Percentiles rank a stretch among this genome's conserved stretches.
These are phyloP conservation scores for Acheta domesticus DNA, from an alignment of 2,888 invertebrate genomes.

Conservation along the genomic window DNA sequence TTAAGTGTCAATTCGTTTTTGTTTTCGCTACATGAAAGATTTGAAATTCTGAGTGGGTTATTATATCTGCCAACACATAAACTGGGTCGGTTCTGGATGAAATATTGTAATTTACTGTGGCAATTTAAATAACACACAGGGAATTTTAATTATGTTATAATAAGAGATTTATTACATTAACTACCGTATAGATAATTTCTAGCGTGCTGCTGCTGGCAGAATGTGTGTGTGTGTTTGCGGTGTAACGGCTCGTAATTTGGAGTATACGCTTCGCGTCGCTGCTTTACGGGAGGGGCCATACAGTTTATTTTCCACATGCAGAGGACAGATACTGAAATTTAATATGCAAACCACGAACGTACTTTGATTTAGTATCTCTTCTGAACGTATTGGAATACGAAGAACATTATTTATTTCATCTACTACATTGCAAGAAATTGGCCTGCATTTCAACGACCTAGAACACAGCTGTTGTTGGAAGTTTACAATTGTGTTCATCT, in stretches of 20 bases:
- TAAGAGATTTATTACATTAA: slow-evolving; percentile 18
- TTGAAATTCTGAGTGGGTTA: no score
- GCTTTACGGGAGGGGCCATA: neutral
- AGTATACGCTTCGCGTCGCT: neutral
- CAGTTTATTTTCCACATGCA: neutral
- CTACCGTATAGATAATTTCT: slow-evolving; percentile 11
- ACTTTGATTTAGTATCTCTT: neutral
- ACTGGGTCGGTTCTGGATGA: neutral
- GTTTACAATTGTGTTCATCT: no score
- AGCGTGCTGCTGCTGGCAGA: neutral
- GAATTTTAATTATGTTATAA: slow-evolving; percentile 18
- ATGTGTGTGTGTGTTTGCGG: neutral
- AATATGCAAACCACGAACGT: neutral
- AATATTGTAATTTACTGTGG: neutral
- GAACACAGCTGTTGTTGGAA: no score
- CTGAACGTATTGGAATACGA: no score
- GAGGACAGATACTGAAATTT: neutral
- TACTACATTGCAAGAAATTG: no score
- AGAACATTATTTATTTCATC: no score
- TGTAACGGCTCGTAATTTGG: neutral
- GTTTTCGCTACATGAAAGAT: no score
- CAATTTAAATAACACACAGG: neutral
- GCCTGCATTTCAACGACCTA: no score
- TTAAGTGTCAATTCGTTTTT: no score
- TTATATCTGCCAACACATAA: no score